Base-by-base conservation (phyloP, 2,888 invertebrate species). In the Parnassius mnemosyne region DNA sequence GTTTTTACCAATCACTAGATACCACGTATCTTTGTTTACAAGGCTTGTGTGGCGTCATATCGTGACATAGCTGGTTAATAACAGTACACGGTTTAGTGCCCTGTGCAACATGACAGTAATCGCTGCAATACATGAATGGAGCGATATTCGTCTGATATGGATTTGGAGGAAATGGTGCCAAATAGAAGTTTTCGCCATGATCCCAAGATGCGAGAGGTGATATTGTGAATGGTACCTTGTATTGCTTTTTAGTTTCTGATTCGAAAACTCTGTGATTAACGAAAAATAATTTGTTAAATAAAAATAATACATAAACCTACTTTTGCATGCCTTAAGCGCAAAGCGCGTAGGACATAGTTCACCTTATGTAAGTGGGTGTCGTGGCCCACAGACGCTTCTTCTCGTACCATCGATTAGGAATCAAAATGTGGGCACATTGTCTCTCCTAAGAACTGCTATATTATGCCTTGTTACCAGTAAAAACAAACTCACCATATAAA, bases 121-220 rank as follows among this genome's bases (percentile, higher is more conserved):
- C 91, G 60, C 86, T 87, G 69, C 91, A 90, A 72, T 91, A 91
- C 90, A 90, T 91, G 68, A 88, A 89, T 0, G 91, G 91, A 0
- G 89, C 86, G 1, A 85, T 84, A 70, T 85, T 87, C 1, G 89
- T 88, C 72, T 90, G 91, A 70, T 74, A 89, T 0, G 89, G 89
- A 65, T 88, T 90, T 0, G 91, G 90, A 0, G 84, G 83, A 72
- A 78, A 87, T 0, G 89, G 89, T 1, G 89, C 80, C 56, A 87
- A 67, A 65, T 87, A 82, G 64, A 86, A 89, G 2, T 64, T 57
- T 67, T 89, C 90, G 0, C 86, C 88, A 56, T 86, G 82, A n/a
- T 68, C 65, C 85, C 87, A 89, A 0, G 85, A 80, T 0, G 85
- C 79, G 1, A 90, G 77, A 0, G 76, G 56, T 0, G 89, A 86